Evolutionary conservation across 2,888 invertebrate species (phyloP), one percentile per base, ranked within the genome.

Genomic region (Drosophila fungiperda): DNA sequence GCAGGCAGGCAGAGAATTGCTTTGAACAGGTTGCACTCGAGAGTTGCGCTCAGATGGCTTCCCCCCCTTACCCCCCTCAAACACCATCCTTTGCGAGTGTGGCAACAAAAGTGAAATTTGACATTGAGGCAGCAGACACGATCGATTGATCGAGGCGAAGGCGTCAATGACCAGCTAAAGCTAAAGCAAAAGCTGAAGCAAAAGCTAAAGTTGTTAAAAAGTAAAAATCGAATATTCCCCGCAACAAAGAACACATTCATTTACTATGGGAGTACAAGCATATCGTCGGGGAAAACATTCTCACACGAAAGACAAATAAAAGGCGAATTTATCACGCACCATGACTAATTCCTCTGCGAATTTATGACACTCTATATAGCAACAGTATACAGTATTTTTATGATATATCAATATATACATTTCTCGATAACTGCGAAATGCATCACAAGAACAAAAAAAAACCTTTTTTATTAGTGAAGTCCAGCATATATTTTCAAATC

Each of bases 291-390:
- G 71, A 80, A 83, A 74, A 65, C 82, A 85, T 88, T 85, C 88
- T 83, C 88, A 88, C 88, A 88, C 85, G 85, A 88, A 86, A 82
- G 82, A 73, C 81, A 87, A 89, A 87, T 89, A 87, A 87, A 89
- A 86, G 82, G 82, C 71, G 74, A 82, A 87, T 87, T 87, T 89
- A 89, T 87, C 86, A 87, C 88, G 89, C 84, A 86, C 75, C 86
- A 78, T 87, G 87, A 87, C 88, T 87, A 89, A 87, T 87, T 83
- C 69, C 33, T 66, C 42, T n/a, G 48, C 42, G 32, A 73, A 82
- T 87, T 87, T 89, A 87, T 80, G 87, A 80, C 85, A 84, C 70
- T 65, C 73, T 79, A 75, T 77, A 81, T 58, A 68, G n/a, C 40
- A 12, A 11, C 45, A 54, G 38, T 50, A 48, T 36, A 60, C 32